phyloP scores from a whole-genome alignment of 2,113 vertebrate species.

The Proteles cristata region DNA sequence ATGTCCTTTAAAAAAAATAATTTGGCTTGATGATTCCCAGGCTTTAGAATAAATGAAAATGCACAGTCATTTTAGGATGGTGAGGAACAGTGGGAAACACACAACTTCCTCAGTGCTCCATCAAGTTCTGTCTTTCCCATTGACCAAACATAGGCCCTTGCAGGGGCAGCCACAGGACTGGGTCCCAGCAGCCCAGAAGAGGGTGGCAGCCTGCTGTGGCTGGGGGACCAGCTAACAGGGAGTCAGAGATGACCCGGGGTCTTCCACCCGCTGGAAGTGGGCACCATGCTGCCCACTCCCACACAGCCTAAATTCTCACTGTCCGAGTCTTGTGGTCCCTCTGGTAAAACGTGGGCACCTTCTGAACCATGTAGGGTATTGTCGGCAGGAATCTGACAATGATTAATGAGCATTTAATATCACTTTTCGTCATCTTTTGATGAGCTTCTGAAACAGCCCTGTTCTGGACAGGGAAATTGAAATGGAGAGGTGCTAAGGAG shows the following conservation, averaged over 20 bases:
- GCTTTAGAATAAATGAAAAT: not conserved
- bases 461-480: not conserved
- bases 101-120: not conserved
- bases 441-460: not conserved
- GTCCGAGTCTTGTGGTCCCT: not conserved
- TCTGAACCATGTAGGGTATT: not conserved
- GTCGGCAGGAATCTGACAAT: not conserved
- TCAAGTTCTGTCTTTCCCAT: not conserved
- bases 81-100: not conserved
- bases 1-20: not conserved
- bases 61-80: not conserved
- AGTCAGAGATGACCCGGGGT: not conserved
- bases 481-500: not conserved
- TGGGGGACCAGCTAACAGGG: fast-evolving
- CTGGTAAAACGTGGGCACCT: not conserved
- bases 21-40: not conserved
- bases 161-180: fast-evolving
- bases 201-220: fast-evolving
- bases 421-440: not conserved
- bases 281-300: too few relatives aligned
- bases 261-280: not conserved
- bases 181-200: not conserved
- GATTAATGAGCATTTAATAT: not conserved
- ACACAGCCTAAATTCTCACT: not conserved
- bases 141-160: not conserved